Conservation (phyloP, 2,113 vertebrate species). For the Triplophysa tibetana region DNA sequence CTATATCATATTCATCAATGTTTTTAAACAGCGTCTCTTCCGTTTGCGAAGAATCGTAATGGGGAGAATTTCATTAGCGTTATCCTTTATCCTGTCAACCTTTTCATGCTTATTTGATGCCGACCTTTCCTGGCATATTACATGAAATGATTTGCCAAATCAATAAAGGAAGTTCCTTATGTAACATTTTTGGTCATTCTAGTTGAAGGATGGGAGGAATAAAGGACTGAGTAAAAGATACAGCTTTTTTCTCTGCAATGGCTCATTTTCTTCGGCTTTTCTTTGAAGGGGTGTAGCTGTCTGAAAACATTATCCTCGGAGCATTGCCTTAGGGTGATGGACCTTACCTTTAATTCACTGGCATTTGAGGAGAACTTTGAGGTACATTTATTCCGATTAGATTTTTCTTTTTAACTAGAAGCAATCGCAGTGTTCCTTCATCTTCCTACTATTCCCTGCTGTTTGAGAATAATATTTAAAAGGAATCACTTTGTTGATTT, state of each 20-base stretch:
- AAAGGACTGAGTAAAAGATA: conserved; percentile 20
- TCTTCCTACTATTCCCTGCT: conserved; percentile 35
- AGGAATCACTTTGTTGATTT: not conserved
- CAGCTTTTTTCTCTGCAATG: conserved; percentile 47
- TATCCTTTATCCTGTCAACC: conserved; percentile 32
- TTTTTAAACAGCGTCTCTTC: not conserved
- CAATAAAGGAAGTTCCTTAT: conserved; percentile 18
- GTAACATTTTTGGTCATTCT: conserved; percentile 5
- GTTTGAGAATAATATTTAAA: conserved; percentile 49
- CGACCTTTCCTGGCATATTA: conserved; percentile 43
- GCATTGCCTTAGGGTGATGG: conserved; percentile 50
- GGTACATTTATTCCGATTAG: conserved; percentile 55
- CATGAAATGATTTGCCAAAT: conserved; percentile 26
- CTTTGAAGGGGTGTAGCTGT: conserved; percentile 44
- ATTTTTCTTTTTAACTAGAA: conserved; percentile 51
- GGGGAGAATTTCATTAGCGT: conserved; percentile 1
- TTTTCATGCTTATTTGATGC: conserved; percentile 21
- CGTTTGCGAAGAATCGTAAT: conserved; percentile 1
- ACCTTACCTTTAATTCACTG: conserved; percentile 51
- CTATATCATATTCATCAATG: not conserved
- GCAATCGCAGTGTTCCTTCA: conserved; percentile 47
- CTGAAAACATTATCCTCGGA: conserved; percentile 56
- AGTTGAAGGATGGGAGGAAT: conserved; percentile 9
- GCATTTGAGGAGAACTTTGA: conserved; percentile 54
- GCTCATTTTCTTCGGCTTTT: conserved; percentile 23